Conservation (phyloP, 1,140 invertebrate species). For the Rhyacophila brunnea region DNA sequence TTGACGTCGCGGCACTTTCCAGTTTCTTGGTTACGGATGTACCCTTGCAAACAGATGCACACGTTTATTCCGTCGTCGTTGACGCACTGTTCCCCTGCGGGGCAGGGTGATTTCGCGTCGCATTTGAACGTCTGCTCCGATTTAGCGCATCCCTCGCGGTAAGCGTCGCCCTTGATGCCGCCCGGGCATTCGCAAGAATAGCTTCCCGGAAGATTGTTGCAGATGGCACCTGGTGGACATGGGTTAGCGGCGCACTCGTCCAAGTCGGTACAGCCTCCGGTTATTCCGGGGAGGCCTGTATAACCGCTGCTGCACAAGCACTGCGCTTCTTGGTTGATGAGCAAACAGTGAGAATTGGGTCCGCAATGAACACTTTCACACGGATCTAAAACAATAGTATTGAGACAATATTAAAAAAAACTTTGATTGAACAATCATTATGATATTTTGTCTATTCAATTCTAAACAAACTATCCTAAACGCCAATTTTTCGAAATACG, state of each 20-base stretch:
- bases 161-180: slow-evolving; percentile 68
- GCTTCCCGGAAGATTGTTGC: slow-evolving; percentile 81
- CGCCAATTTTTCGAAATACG: too few relatives aligned
- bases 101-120: slow-evolving; percentile 68
- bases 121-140: slow-evolving; percentile 65
- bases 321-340: slow-evolving; percentile 77
- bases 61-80: slow-evolving; percentile 74
- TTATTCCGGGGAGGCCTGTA: slow-evolving; percentile 64
- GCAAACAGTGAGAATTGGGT: slow-evolving; percentile 85
- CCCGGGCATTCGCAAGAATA: slow-evolving; percentile 87
- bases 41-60: slow-evolving; percentile 85
- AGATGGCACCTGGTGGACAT: slow-evolving; percentile 79
- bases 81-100: slow-evolving; percentile 80
- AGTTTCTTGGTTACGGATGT: slow-evolving; percentile 67
- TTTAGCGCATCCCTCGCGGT: slow-evolving; percentile 69
- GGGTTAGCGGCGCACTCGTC: slow-evolving; percentile 78
- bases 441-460: too few relatives aligned
- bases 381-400: slow-evolving; percentile 66
- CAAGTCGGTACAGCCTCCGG: slow-evolving; percentile 80
- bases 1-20: slow-evolving; percentile 83
- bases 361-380: slow-evolving; percentile 84
- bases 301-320: slow-evolving; percentile 81
- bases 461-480: too few relatives aligned
- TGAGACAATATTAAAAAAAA: slow-evolving; percentile 5
- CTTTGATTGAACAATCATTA: slow-evolving; percentile 10